Conservation (phyloP, 2,797 vertebrate genomes). For the Gallinago nigripennis region DNA sequence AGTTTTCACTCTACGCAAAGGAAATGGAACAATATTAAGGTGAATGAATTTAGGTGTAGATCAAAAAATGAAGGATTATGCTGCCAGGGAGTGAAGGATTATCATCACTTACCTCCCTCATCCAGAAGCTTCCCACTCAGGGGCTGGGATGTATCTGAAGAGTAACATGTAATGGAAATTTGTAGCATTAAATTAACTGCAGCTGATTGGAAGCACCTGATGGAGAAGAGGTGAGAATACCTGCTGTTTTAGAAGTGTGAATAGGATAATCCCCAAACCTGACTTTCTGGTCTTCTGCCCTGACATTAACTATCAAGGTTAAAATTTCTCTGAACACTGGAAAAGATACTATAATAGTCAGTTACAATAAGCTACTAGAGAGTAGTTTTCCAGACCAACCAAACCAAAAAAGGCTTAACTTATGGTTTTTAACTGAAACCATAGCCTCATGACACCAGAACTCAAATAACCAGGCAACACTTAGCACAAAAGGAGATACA, state of each 20-base stretch:
- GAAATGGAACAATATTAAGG: constrained; percentile 71
- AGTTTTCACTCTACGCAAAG: constrained; percentile 63
- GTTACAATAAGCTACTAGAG: constrained; percentile 1
- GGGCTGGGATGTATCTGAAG: constrained; percentile 70
- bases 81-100: constrained; percentile 55
- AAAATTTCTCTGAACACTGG: constrained; percentile 35
- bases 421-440: neutral
- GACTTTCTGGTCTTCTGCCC: constrained; percentile 63
- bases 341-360: neutral
- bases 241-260: constrained; percentile 68
- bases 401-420: neutral
- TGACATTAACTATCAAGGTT: constrained; percentile 59
- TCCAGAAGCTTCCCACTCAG: constrained; percentile 68
- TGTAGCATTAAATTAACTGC: constrained; percentile 68
- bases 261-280: constrained; percentile 60
- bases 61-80: constrained; percentile 69
- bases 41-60: constrained; percentile 67
- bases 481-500: constrained; percentile 13
- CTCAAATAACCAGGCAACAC: constrained; percentile 24
- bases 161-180: constrained; percentile 72
- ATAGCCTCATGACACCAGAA: neutral
- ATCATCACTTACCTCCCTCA: constrained; percentile 73
- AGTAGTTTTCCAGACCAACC: neutral
- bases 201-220: constrained; percentile 70
- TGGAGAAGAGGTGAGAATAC: constrained; percentile 70